Percentiles rank a stretch among this genome's conserved stretches.
phyloP scores from a whole-genome alignment of 2,888 invertebrate genomes.

The Peribatodes rhomboidaria region DNA sequence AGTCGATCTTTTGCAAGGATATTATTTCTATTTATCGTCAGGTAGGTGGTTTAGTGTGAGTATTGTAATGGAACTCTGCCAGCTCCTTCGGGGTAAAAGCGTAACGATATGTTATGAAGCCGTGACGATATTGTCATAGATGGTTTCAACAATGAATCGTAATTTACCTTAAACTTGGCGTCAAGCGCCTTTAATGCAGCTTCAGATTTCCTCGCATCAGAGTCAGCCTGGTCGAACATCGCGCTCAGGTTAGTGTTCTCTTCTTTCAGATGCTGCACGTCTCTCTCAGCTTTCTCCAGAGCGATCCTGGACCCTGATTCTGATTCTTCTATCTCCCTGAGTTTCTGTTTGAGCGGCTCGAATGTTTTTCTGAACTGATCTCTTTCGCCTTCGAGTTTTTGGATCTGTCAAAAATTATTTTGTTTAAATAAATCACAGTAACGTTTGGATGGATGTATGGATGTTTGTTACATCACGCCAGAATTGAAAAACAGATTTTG shows the following conservation, averaged over 20 bases:
- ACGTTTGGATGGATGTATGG: too few relatives aligned
- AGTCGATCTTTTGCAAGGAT: too few relatives aligned
- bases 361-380: constrained; percentile 84
- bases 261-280: constrained; percentile 78
- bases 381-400: constrained; percentile 71
- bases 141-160: background rate
- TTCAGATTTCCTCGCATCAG: constrained; percentile 82
- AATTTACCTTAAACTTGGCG: constrained; percentile 73
- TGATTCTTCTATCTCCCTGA: constrained; percentile 86
- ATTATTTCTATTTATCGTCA: too few relatives aligned
- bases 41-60: too few relatives aligned
- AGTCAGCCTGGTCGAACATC: constrained; percentile 79
- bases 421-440: too few relatives aligned
- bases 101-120: too few relatives aligned
- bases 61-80: too few relatives aligned
- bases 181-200: constrained; percentile 76
- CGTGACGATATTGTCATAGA: too few relatives aligned
- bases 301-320: constrained; percentile 85
- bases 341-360: constrained; percentile 82
- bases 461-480: too few relatives aligned
- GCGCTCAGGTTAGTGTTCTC: constrained; percentile 78
- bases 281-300: constrained; percentile 84
- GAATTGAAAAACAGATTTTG: too few relatives aligned
- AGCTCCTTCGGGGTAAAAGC: too few relatives aligned
- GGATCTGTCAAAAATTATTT: constrained; percentile 57